A percentile compares a stretch with the other conserved stretches of the same genome.
Conservation (phyloP, 1,140 invertebrate genomes). For the Venustaconcha ellipsiformis region DNA sequence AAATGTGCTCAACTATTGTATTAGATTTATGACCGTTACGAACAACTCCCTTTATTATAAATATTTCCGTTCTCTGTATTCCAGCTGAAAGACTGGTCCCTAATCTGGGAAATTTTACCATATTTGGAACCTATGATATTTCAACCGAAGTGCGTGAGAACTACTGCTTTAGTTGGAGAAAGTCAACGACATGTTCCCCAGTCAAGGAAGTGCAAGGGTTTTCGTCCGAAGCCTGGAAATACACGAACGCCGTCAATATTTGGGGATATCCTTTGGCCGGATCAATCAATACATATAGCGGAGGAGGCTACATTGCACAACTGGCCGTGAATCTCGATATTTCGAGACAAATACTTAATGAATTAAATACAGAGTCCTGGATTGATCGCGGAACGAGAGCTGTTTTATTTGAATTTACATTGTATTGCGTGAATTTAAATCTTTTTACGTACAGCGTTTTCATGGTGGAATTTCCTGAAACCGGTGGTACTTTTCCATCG, state of each 20-base stretch:
- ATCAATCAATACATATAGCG: conserved; percentile 42
- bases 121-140: conserved; percentile 18
- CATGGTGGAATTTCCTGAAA: conserved; percentile 70
- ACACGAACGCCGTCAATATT: conserved; percentile 38
- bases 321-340: conserved; percentile 48
- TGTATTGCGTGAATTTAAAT: conserved; percentile 70
- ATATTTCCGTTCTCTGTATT: too few species aligned
- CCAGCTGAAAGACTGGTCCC: too few species aligned
- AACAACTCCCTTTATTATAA: too few species aligned
- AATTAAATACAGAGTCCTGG: conserved; percentile 67
- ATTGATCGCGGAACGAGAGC: conserved; percentile 72
- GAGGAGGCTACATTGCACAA: conserved; percentile 52
- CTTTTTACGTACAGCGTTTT: conserved; percentile 50
- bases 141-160: conserved; percentile 33
- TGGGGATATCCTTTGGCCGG: conserved; percentile 49
- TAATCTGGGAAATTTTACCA: too few species aligned
- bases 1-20: too few species aligned
- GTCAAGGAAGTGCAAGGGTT: conserved; percentile 28
- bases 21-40: too few species aligned
- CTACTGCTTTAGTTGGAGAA: conserved; percentile 47
- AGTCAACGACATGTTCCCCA: conserved; percentile 24
- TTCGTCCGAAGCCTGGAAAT: conserved; percentile 47
- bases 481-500: conserved; percentile 61
- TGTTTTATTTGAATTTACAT: conserved; percentile 72
- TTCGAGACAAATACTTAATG: conserved; percentile 49